Conservation (phyloP, 2,113 vertebrate species). For the Thamnophis sirtalis region DNA sequence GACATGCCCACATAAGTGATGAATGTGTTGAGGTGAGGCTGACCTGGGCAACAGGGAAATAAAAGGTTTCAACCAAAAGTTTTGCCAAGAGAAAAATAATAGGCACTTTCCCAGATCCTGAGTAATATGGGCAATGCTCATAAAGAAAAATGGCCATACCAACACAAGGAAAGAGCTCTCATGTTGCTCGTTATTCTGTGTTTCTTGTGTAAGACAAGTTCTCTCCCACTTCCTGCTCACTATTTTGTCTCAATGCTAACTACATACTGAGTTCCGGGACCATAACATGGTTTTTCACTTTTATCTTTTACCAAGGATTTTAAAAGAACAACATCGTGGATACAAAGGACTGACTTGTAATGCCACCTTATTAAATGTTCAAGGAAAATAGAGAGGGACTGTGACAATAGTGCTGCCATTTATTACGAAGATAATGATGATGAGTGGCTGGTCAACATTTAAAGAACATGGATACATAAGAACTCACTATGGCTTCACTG, state of each 20-base stretch:
- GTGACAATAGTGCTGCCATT: neutral
- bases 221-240: neutral
- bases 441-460: neutral
- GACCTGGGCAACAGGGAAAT: neutral
- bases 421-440: neutral
- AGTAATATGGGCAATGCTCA: neutral
- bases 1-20: neutral
- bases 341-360: no score
- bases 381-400: neutral
- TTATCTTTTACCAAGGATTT: neutral
- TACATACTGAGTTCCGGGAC: neutral
- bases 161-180: neutral
- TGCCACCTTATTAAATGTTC: neutral
- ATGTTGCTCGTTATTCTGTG: neutral
- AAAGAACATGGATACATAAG: neutral
- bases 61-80: neutral
- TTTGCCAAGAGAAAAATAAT: neutral
- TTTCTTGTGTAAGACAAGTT: neutral
- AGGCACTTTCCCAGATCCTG: neutral
- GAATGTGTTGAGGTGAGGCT: neutral
- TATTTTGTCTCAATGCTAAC: neutral
- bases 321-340: neutral
- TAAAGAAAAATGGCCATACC: neutral
- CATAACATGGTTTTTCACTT: neutral
- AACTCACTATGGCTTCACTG: neutral